Percentiles rank a stretch among this genome's conserved stretches.
phyloP scores from a whole-genome alignment of 2,888 invertebrate genomes.

The Glomeris marginata region DNA sequence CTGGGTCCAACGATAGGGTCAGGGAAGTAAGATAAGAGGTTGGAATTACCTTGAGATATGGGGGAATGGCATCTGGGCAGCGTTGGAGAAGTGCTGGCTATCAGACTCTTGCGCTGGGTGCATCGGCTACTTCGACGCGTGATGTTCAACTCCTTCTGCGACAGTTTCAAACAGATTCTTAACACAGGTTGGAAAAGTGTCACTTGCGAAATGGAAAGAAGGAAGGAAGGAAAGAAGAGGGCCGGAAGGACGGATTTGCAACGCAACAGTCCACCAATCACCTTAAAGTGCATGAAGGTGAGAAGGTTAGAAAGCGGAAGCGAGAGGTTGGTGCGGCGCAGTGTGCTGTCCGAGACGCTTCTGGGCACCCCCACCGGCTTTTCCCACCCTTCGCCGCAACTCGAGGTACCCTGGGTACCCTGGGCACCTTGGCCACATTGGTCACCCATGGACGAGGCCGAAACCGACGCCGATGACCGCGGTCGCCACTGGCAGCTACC shows the following conservation, averaged over 20 bases:
- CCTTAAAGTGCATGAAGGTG: conserved; percentile 30
- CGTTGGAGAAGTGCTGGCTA: conserved; percentile 57
- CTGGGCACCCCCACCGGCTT: conserved; percentile 23
- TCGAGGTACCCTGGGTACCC: no score
- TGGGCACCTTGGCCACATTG: no score
- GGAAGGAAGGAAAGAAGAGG: not conserved
- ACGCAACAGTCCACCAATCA: conserved; percentile 17
- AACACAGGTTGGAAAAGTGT: not conserved
- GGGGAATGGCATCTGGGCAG: conserved; percentile 63
- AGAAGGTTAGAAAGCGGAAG: conserved; percentile 29
- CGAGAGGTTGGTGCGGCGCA: conserved; percentile 27
- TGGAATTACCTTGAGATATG: conserved; percentile 40
- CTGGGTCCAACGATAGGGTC: no score
- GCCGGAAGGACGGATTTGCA: not conserved
- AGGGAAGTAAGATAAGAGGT: no score
- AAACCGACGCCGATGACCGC: no score
- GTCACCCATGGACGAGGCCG: no score
- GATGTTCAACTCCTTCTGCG: conserved; percentile 37
- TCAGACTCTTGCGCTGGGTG: conserved; percentile 52
- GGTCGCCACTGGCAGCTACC: no score
- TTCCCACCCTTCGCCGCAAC: conserved; percentile 5
- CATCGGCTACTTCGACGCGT: conserved; percentile 29
- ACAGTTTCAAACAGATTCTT: conserved; percentile 13
- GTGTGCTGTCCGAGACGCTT: conserved; percentile 28
- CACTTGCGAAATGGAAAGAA: not conserved